These are phyloP conservation scores for Lithophane semibrunnea DNA, from an alignment of 2,888 invertebrate genomes.

Conservation along the genomic window DNA sequence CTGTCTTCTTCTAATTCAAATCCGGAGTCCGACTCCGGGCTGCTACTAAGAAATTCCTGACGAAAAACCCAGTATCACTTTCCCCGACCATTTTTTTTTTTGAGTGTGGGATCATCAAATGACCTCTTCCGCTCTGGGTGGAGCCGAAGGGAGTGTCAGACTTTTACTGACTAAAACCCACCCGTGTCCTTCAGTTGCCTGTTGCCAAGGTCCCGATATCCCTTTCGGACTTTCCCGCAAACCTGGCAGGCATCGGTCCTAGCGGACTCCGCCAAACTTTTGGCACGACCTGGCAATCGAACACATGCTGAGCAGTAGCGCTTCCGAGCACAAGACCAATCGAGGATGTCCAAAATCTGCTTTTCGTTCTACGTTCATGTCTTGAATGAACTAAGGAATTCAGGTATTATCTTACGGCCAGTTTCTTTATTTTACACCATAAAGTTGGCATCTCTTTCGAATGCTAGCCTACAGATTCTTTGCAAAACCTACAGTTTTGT, in stretches of 20 bases:
- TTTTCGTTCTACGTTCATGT: not conserved
- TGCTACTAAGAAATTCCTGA: not conserved
- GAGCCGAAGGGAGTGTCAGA: too few relatives aligned
- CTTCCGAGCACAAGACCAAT: not conserved
- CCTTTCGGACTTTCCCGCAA: too few relatives aligned
- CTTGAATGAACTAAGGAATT: not conserved
- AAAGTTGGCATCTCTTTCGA: not conserved
- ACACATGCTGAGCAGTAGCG: not conserved
- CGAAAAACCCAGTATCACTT: not conserved
- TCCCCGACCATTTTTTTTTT: not conserved
- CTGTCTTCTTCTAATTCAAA: too few relatives aligned
- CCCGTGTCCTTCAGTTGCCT: too few relatives aligned
- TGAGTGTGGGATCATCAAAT: too few relatives aligned
- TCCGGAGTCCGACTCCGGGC: too few relatives aligned
- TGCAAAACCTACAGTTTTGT: not conserved
- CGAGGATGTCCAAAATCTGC: not conserved
- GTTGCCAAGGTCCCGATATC: too few relatives aligned
- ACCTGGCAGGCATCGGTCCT: too few relatives aligned
- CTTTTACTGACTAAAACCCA: too few relatives aligned
- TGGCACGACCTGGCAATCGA: not conserved
- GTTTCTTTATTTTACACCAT: not conserved
- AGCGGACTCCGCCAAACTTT: too few relatives aligned
- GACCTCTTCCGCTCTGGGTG: too few relatives aligned
- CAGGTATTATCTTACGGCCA: too few relatives aligned
- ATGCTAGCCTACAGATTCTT: not conserved